Conservation (phyloP, 2,888 invertebrate species). For the Eilema depressum region DNA sequence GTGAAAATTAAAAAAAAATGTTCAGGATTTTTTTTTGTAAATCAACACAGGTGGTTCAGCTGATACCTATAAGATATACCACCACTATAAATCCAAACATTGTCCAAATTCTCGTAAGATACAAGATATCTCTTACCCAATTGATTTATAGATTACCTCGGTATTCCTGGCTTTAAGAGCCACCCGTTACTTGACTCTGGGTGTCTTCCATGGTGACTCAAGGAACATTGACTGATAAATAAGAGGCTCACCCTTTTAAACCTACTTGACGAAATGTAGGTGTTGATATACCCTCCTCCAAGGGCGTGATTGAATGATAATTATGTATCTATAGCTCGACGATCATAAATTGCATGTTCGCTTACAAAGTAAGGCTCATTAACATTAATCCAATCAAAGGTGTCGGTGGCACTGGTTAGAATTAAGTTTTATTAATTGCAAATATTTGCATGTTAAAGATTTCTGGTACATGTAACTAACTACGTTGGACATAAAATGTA, state of each 20-base stretch:
- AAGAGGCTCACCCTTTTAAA: not conserved
- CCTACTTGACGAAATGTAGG: not conserved
- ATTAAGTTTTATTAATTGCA: not conserved
- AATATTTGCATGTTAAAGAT: not conserved
- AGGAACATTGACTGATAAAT: not conserved
- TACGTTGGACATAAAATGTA: not conserved
- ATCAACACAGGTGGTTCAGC: no score
- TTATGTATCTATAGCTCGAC: not conserved
- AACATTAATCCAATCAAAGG: conserved; percentile 4
- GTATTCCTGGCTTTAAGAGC: not conserved
- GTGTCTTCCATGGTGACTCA: not conserved
- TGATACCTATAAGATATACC: no score
- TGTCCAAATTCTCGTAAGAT: no score
- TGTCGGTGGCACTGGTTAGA: not conserved
- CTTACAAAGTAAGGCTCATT: not conserved
- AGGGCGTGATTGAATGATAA: not conserved
- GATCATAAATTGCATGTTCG: not conserved
- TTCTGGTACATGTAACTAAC: not conserved
- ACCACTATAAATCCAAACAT: no score
- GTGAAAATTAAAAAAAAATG: no score
- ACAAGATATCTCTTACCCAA: no score
- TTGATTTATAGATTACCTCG: no score
- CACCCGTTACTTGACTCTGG: not conserved
- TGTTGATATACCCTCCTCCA: not conserved
- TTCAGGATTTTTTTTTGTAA: no score